Conservation (phyloP, 1,140 invertebrate genomes). For the Drosophila elegans region DNA sequence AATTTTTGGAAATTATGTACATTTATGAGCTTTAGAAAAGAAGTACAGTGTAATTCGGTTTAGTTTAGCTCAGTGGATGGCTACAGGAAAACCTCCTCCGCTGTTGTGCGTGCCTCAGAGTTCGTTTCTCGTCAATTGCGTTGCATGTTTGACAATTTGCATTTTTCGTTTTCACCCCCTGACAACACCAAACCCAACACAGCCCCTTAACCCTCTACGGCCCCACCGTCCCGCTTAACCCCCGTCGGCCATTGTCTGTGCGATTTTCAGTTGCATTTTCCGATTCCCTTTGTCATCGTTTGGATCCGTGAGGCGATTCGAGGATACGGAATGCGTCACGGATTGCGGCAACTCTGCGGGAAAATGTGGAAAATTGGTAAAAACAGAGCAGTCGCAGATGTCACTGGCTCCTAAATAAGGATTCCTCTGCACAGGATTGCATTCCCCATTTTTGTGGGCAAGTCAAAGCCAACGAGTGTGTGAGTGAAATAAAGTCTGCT, state of each 20-base stretch:
- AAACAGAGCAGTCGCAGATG: constrained; percentile 13
- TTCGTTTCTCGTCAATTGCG: constrained; percentile 50
- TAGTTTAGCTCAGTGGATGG: not conserved
- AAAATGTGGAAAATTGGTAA: constrained; percentile 3
- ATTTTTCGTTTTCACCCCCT: constrained; percentile 46
- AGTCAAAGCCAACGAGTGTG: not conserved
- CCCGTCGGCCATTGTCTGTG: constrained; percentile 50
- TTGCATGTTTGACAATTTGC: constrained; percentile 76
- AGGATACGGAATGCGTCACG: constrained; percentile 11
- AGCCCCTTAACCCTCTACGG: not conserved
- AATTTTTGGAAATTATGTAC: no score
- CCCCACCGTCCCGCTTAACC: not conserved
- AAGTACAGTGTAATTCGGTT: not conserved
- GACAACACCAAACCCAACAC: not conserved
- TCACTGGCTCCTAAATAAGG: constrained; percentile 13
- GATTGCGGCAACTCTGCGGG: constrained; percentile 14
- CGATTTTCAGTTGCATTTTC: constrained; percentile 37
- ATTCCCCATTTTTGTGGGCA: not conserved
- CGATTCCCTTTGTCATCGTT: constrained; percentile 17
- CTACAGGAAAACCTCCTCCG: constrained; percentile 9
- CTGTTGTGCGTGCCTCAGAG: constrained; percentile 42
- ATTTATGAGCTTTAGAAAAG: no score
- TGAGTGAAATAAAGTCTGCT: constrained; percentile 1
- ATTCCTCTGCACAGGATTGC: constrained; percentile 8
- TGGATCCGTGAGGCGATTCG: not conserved